Percentiles rank a stretch among this genome's conserved stretches.
phyloP scores from a whole-genome alignment of 2,113 vertebrate species.

The Todiramphus chloris region DNA sequence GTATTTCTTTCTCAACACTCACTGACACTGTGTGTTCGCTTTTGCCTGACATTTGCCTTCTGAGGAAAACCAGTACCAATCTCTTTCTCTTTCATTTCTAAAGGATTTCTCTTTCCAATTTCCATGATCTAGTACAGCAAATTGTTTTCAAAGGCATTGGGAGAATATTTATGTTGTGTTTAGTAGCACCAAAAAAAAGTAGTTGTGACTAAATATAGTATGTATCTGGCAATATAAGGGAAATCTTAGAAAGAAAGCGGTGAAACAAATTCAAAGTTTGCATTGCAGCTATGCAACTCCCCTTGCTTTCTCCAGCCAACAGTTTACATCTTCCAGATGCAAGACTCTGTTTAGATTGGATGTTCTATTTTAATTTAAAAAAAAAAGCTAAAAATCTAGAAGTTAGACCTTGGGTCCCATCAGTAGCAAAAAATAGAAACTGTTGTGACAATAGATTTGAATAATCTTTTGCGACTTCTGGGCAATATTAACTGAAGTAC shows the following conservation, averaged over 20 bases:
- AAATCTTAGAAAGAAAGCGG: neutral
- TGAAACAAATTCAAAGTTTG: neutral
- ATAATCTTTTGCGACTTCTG: neutral
- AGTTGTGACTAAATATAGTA: neutral
- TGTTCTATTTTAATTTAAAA: neutral
- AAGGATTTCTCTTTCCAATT: neutral
- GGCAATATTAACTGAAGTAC: neutral
- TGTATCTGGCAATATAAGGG: neutral
- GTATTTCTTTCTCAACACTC: neutral
- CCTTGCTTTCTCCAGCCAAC: neutral
- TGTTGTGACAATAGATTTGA: neutral
- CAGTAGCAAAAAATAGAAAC: neutral
- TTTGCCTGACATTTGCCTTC: neutral
- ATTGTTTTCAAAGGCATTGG: neutral
- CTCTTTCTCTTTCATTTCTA: neutral
- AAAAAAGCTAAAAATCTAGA: neutral
- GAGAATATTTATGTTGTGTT: neutral
- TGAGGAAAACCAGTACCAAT: neutral
- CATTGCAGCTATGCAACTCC: neutral
- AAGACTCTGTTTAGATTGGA: neutral
- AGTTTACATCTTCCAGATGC: slow-evolving; percentile 28
- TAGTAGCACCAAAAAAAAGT: neutral
- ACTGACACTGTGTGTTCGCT: neutral
- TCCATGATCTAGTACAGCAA: neutral
- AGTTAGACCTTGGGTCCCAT: neutral